Evolutionary conservation across 1,140 invertebrate genomes (phyloP), one percentile per base, ranked within the genome.

Genomic region (Temnothorax longispinosus): DNA sequence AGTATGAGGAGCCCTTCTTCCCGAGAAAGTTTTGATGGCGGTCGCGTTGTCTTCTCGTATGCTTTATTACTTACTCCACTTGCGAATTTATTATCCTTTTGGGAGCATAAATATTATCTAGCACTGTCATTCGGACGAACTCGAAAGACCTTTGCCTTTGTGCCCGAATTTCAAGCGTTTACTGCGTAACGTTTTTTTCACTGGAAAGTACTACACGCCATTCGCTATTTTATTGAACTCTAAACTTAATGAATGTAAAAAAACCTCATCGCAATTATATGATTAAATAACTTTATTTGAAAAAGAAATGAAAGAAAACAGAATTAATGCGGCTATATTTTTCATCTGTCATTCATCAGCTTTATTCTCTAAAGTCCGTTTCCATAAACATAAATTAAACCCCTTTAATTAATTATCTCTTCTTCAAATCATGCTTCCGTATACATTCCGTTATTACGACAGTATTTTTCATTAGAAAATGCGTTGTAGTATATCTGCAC

Each of bases 381-480:
- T 60, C 18, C 38, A 32, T 38, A 38, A 47, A 77, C 13, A 78
- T 21, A 21, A 81, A 81, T 56, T 56, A 81, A 56, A 44, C 54
- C 52, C 35, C 11, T 27, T 44, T 81, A 71, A 81, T 69, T 81
- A 32, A 81, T 71, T 32, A 54, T 56, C 64, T 67, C 47, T 54
- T n/a, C 13, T 38, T 50, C 15, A 3, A 54, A 27, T 38, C 2
- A 32, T 54, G 13, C 38, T 67, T 64, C 1, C 7, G 6, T 38
- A 56, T n/a, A 32, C 47, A 13, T 65, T 80, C n/a, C 64, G 44
- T 81, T 81, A 56, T 13, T 35, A 56, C 13, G 35, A 18, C n/a
- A 18, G 0, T 21, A 65, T 35, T 38, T 81, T n/a, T 81, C 50
- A 75, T 50, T 75, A 84, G 7, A 62, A 60, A 84, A 74, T 74